phyloP scores from a whole-genome alignment of 2,888 invertebrate species.

The Gari tellinella region DNA sequence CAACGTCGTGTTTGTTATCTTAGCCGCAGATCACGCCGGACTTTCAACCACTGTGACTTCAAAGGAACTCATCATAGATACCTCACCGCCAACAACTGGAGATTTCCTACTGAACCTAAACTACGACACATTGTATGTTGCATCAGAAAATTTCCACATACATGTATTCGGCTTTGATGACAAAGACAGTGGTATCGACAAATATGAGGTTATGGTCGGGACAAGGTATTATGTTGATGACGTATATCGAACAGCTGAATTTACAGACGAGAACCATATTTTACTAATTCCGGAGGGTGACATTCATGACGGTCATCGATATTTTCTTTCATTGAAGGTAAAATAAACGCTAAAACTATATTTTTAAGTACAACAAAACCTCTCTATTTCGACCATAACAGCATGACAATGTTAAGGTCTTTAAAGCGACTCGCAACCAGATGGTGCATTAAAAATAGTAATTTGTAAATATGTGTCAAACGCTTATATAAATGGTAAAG shows the following conservation, averaged over 20 bases:
- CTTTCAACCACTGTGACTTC: slow-evolving; percentile 36
- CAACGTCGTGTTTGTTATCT: neutral
- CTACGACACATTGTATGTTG: neutral
- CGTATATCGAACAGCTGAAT: neutral
- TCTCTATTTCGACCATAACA: too few relatives aligned
- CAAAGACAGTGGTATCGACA: slow-evolving; percentile 21
- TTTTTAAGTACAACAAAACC: too few relatives aligned
- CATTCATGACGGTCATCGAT: too few relatives aligned
- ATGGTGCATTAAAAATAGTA: too few relatives aligned
- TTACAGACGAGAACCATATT: too few relatives aligned
- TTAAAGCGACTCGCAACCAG: too few relatives aligned
- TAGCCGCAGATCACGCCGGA: slow-evolving; percentile 29
- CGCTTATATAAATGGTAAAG: too few relatives aligned
- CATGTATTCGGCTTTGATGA: slow-evolving; percentile 15
- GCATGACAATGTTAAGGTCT: too few relatives aligned
- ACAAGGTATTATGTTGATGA: slow-evolving; percentile 9
- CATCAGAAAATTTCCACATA: neutral
- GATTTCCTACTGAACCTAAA: neutral
- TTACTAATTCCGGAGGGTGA: too few relatives aligned
- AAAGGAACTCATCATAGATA: slow-evolving; percentile 53
- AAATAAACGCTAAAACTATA: too few relatives aligned
- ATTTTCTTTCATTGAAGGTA: too few relatives aligned
- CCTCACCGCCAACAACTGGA: slow-evolving; percentile 36
- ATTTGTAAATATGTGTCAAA: too few relatives aligned
- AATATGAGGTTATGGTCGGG: slow-evolving; percentile 34